Evolutionary conservation across 2,113 vertebrate species (phyloP).

Genomic region (Turnix velox): DNA sequence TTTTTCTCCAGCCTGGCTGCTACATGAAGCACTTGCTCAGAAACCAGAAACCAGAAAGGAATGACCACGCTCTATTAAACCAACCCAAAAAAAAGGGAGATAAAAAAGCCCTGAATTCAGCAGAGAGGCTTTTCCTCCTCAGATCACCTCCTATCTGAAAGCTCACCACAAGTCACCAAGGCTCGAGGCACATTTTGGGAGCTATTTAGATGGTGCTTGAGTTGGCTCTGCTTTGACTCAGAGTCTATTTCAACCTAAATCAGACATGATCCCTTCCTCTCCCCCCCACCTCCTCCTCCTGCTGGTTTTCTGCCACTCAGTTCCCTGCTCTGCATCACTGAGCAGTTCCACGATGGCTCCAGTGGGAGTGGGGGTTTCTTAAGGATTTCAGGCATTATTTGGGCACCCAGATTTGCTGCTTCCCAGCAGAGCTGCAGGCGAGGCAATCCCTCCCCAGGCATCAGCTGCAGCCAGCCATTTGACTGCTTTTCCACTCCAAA

Average conservation of each 20-base stretch:
- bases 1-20: neutral
- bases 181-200: neutral
- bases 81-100: neutral
- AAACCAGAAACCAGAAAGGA: neutral
- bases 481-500: neutral
- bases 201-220: neutral
- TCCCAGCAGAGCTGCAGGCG: neutral
- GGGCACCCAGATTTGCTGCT: neutral
- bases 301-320: neutral
- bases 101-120: neutral
- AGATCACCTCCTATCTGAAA: neutral
- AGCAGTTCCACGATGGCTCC: neutral
- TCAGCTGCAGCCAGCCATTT: neutral
- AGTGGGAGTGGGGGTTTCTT: neutral
- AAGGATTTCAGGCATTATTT: neutral
- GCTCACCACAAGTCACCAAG: neutral
- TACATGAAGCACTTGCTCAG: neutral
- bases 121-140: neutral
- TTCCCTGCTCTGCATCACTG: neutral
- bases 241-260: neutral
- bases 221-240: neutral
- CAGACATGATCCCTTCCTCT: fast-evolving
- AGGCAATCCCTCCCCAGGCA: neutral
- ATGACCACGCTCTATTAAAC: neutral
- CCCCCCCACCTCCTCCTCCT: neutral